These are phyloP conservation scores for Alectoris magna DNA, from an alignment of 2,797 vertebrate species.

Conservation along the genomic window DNA sequence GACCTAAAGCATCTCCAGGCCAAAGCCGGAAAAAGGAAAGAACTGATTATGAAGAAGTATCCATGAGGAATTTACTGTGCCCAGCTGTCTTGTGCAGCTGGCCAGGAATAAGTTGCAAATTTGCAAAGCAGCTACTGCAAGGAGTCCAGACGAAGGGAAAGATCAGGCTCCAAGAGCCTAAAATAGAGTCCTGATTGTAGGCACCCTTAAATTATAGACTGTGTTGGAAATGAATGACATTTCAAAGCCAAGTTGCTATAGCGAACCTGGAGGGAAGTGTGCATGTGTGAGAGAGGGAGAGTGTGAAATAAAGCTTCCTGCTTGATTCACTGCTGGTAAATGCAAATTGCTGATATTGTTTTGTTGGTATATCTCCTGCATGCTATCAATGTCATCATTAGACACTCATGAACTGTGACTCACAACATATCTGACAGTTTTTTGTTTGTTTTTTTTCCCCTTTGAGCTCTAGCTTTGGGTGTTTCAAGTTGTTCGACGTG, in stretches of 20 bases:
- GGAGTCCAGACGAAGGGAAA: background rate
- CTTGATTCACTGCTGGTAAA: background rate
- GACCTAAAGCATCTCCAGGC: background rate
- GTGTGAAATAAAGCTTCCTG: background rate
- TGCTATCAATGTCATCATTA: background rate
- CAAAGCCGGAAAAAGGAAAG: background rate
- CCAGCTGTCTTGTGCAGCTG: background rate
- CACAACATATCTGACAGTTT: background rate
- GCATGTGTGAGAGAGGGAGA: too few relatives aligned
- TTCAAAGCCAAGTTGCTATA: background rate
- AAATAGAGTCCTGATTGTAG: background rate
- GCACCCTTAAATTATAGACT: background rate
- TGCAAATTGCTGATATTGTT: background rate
- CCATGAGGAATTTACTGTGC: fast-evolving
- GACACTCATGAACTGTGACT: background rate
- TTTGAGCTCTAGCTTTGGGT: background rate
- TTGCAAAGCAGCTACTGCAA: background rate
- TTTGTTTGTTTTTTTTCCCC: background rate
- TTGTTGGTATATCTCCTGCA: background rate
- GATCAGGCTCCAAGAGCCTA: background rate
- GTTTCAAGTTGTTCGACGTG: background rate
- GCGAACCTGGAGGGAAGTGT: background rate
- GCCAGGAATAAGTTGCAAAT: background rate
- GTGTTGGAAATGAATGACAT: background rate
- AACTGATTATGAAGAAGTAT: background rate